A percentile compares a stretch with the other conserved stretches of the same genome.
Evolutionary conservation across 2,797 vertebrate species (phyloP).

Genomic region (Tachyglossus aculeatus): DNA sequence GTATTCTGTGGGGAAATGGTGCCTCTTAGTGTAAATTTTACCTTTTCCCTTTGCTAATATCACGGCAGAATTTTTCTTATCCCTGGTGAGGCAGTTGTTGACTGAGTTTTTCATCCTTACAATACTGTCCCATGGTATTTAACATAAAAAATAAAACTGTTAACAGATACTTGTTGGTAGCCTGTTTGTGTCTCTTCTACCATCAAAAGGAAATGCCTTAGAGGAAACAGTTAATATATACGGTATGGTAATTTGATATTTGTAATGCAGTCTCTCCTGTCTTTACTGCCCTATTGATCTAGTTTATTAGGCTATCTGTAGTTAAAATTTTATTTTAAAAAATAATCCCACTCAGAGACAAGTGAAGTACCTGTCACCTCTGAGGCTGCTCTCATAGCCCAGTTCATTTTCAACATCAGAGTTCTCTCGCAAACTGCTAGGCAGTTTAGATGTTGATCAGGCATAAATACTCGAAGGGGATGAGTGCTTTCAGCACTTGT

Average conservation of each 20-base stretch:
- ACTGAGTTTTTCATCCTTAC: constrained; percentile 90
- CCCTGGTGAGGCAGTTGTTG: constrained; percentile 89
- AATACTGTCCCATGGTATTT: constrained; percentile 92
- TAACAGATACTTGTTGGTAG: constrained; percentile 79
- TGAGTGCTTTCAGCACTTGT: constrained; percentile 30
- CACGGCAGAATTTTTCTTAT: constrained; percentile 89
- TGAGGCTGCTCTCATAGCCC: constrained; percentile 48
- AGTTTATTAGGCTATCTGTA: constrained; percentile 55
- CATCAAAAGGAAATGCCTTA: constrained; percentile 61
- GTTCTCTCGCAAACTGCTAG: constrained; percentile 36
- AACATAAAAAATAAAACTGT: constrained; percentile 85
- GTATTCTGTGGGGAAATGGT: constrained; percentile 86
- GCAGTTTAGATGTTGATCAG: constrained; percentile 15
- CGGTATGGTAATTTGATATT: constrained; percentile 59
- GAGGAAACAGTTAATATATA: constrained; percentile 39
- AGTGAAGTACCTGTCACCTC: constrained; percentile 35
- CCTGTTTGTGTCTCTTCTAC: constrained; percentile 75
- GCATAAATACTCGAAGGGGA: constrained; percentile 31
- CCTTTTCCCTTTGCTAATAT: constrained; percentile 87
- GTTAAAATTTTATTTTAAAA: constrained; percentile 36
- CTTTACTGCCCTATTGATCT: constrained; percentile 55
- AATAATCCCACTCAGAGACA: constrained; percentile 35
- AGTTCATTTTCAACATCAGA: constrained; percentile 36
- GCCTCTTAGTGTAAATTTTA: constrained; percentile 93
- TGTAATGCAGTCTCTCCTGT: constrained; percentile 32